These are phyloP conservation scores for Poecile montanus DNA, from an alignment of 2,797 vertebrate genomes.

Conservation along the genomic window DNA sequence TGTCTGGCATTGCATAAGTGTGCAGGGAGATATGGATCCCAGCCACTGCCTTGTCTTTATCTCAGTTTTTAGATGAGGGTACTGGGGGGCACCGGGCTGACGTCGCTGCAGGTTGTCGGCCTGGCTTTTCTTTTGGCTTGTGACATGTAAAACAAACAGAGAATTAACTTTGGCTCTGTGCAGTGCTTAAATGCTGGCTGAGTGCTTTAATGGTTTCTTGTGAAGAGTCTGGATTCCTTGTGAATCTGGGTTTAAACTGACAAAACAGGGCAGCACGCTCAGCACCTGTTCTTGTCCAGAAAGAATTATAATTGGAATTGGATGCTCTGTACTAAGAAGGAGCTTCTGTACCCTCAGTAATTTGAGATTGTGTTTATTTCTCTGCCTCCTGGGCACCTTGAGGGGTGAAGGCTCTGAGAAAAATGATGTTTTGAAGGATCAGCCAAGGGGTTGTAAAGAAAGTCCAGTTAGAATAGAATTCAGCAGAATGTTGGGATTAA, in stretches of 20 bases:
- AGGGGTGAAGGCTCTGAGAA: not conserved
- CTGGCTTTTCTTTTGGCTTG: not conserved
- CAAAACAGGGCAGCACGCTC: not conserved
- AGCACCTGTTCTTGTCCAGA: accelerated
- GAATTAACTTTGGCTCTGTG: not conserved
- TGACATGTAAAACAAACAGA: slow-evolving; percentile 2
- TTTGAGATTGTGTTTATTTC: not conserved
- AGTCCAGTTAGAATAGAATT: not conserved
- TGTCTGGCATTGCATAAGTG: not conserved
- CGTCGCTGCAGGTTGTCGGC: not conserved
- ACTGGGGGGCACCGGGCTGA: not conserved
- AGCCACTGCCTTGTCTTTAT: not conserved
- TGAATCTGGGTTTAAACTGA: not conserved
- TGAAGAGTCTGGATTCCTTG: not conserved
- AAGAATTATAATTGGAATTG: not conserved
- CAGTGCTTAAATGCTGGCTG: not conserved
- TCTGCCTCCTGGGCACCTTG: not conserved
- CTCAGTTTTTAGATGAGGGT: not conserved
- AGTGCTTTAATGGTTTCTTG: not conserved
- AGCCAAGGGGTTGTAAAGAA: not conserved
- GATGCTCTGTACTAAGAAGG: not conserved
- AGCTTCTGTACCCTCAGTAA: not conserved
- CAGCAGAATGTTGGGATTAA: not conserved
- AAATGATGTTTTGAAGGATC: not conserved
- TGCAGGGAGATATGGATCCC: not conserved